Base-by-base conservation (phyloP, 2,113 vertebrate species). In the Xiphophorus couchianus region DNA sequence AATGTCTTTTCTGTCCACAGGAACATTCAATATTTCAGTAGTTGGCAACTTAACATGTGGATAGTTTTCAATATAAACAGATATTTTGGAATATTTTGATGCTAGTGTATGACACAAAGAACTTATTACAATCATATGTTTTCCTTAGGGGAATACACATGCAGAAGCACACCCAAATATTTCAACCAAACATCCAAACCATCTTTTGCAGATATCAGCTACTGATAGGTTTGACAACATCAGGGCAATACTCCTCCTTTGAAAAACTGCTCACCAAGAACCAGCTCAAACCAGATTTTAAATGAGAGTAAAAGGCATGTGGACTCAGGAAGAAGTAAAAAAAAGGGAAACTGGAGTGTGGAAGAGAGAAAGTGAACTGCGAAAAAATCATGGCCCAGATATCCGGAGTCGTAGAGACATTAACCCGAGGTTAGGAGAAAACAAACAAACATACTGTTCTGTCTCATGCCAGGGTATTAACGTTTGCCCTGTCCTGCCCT, bases 171-270 rank as follows among this genome's bases (percentile, higher is more conserved):
- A 48, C 14, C 30, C 58, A 72, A 30, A 58, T 48, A 58, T 33
- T 60, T 69, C 44, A 68, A 12, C 65, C 28, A 61, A 48, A 66
- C 28, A 62, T 65, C 19, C 28, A 19, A 62, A 71, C 44, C 27
- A 77, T 86, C 80, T 69, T 90, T 82, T 76, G 81, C 86, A 87
- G 90, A 93, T 89, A 88, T 89, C 67, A 71, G 72, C 69, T 78
- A 63, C 74, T 82, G 87, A 90, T 88, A 77, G 77, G 82, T 66
- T 66, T 73, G 91, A 93, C 92, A 92, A 86, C 77, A 90, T 92
- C 82, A 88, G 73, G 67, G 78, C 79, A 71, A 39, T 84, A 71
- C 66, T 86, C 85, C 37, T 78, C 77, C 66, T 89, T 63, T 93
- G 89, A 92, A 85, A 90, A 84, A 88, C 67, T 68, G 78, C 86